Evolutionary conservation across 2,113 vertebrate species (phyloP).

Genomic region (Carettochelys insculpta): DNA sequence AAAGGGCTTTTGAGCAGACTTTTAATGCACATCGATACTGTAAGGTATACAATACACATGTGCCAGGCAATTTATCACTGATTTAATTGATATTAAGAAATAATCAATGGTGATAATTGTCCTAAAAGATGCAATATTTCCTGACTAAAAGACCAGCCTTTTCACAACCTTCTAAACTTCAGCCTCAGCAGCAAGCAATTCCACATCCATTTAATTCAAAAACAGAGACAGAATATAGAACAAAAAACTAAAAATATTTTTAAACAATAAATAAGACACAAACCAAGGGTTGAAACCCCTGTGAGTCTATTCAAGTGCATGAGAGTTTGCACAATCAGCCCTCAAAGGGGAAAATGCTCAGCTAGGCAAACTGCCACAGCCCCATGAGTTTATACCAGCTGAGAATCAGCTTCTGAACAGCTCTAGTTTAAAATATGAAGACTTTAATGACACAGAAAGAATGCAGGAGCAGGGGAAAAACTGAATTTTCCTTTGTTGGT

Average conservation of each 20-base stretch:
- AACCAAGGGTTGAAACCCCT: not conserved
- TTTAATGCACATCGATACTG: not conserved
- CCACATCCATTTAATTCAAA: not conserved
- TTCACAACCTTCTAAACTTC: not conserved
- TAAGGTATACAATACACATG: not conserved
- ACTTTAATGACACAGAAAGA: not conserved
- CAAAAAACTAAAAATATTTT: not conserved
- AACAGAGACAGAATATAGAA: not conserved
- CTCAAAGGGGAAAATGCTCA: not conserved
- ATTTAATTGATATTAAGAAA: not conserved
- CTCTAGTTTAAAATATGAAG: not conserved
- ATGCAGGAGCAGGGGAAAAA: not conserved
- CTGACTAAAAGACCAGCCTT: not conserved
- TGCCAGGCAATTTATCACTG: not conserved
- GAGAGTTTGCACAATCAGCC: not conserved
- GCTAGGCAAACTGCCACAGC: not conserved
- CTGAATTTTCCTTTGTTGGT: not conserved
- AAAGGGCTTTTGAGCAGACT: not conserved
- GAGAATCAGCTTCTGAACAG: not conserved
- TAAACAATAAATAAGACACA: not conserved
- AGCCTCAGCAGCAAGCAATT: not conserved
- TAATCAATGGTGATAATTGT: not conserved
- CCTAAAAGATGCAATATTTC: not conserved
- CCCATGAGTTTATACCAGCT: not conserved
- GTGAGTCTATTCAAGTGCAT: fast-evolving